phyloP scores from a whole-genome alignment of 2,888 invertebrate genomes.

The Cheilosia vulpina region DNA sequence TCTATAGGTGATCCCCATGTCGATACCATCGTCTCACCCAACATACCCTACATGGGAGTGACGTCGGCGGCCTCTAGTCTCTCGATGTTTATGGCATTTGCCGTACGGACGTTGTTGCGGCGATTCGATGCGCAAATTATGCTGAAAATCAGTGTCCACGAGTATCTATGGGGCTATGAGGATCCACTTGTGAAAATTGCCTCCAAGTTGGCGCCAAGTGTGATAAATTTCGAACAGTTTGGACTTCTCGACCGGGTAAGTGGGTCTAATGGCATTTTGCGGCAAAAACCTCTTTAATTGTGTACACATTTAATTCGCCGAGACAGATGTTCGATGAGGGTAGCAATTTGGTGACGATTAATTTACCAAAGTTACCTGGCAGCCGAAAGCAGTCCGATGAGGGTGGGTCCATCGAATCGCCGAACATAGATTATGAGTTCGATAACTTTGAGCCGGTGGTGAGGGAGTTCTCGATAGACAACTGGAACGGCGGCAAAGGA shows the following conservation, averaged over 20 bases:
- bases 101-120: slow-evolving; percentile 85
- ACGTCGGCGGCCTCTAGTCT: slow-evolving; percentile 80
- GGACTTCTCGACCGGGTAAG: slow-evolving; percentile 92
- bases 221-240: slow-evolving; percentile 91
- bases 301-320: slow-evolving; percentile 56
- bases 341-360: slow-evolving; percentile 85
- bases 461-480: slow-evolving; percentile 85
- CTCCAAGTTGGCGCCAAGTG: slow-evolving; percentile 88
- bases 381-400: slow-evolving; percentile 62
- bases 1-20: slow-evolving; percentile 87
- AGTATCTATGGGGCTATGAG: slow-evolving; percentile 93
- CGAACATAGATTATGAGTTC: slow-evolving; percentile 82
- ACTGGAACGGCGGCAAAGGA: slow-evolving; percentile 88
- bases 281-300: slow-evolving; percentile 56
- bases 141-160: slow-evolving; percentile 86
- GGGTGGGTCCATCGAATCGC: slow-evolving; percentile 77
- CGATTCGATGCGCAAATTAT: slow-evolving; percentile 87
- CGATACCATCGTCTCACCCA: slow-evolving; percentile 87
- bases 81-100: slow-evolving; percentile 85
- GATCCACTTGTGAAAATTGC: slow-evolving; percentile 89
- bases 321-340: slow-evolving; percentile 87
- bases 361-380: slow-evolving; percentile 79
- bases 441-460: slow-evolving; percentile 79
- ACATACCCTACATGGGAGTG: slow-evolving; percentile 87
- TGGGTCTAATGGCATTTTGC: slow-evolving; percentile 53